These are phyloP conservation scores for Toxotes jaculatrix DNA, from an alignment of 2,113 vertebrate species.

Conservation along the genomic window DNA sequence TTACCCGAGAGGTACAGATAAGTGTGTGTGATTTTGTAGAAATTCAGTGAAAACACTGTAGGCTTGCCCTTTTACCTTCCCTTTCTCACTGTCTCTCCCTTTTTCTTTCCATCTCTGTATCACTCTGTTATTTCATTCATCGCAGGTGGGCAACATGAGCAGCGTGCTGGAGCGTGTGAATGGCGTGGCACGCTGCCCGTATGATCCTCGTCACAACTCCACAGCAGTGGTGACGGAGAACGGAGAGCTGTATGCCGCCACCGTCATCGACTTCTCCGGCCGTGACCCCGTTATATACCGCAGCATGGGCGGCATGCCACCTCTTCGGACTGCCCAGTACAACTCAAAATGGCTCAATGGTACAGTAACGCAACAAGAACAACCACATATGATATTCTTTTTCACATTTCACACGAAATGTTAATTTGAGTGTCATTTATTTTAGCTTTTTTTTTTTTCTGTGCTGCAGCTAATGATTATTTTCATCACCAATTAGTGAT, in stretches of 20 bases:
- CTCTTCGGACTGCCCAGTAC: constrained; percentile 96
- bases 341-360: constrained; percentile 99
- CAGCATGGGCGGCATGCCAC: constrained; percentile 94
- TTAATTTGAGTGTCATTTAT: background rate
- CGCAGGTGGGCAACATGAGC: constrained; percentile 95
- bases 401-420: background rate
- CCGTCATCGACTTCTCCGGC: constrained; percentile 98
- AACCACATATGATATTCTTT: constrained; percentile 8
- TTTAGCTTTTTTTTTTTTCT: background rate
- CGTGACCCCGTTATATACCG: constrained; percentile 98
- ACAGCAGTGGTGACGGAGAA: constrained; percentile 96
- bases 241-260: constrained; percentile 96
- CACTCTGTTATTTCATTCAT: too few relatives aligned
- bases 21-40: background rate
- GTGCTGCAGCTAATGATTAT: background rate
- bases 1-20: constrained; percentile 90
- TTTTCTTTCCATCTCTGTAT: background rate
- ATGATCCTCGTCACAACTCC: constrained; percentile 97
- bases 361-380: constrained; percentile 63
- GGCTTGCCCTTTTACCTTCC: background rate
- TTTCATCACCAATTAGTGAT: background rate
- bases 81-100: background rate
- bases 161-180: constrained; percentile 93
- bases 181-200: constrained; percentile 96
- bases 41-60: background rate